Base-by-base conservation (phyloP, 2,113 vertebrate species). In the Connochaetes taurinus region DNA sequence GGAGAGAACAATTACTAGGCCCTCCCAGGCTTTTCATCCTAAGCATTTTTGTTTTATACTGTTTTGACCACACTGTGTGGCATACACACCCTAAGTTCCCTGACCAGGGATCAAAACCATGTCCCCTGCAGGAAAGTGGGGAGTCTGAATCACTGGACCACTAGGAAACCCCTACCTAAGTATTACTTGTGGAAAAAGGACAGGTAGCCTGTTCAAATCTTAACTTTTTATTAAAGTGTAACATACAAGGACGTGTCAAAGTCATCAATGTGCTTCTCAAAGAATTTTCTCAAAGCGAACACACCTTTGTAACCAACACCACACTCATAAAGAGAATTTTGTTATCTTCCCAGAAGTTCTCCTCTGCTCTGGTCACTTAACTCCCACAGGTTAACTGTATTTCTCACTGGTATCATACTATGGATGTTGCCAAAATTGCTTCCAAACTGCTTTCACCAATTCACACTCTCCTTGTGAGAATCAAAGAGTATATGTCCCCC, bases 11-110 rank as follows among this genome's bases (percentile, higher is more conserved):
- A 25, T 23, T 7, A 5, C 55, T 13, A 2, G 14, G 17, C 14
- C 13, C 19, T 31, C 13, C 3, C 0, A 0, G 9, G 3, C 52
- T 71, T 58, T 53, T 2, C 50, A 36, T 40, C 31, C 43, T 31
- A 27, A 2, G 7, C 6, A 5, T 33, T 53, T 62, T 78, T 5
- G 14, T 78, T 47, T 47, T 47, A 29, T 47, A 47, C 27, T 78
- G 43, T 78, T 78, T 78, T 29, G 8, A 47, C 27, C 27, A 29
- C 27, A 29, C 43, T 29, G 4, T 0, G 2, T 16, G 27, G 43
- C 25, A 78, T 78, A 47, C 25, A 47, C 25, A 31, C 15, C 43
- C 76, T 78, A 40, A 47, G 43, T 78, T 17, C 27, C 76, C 27
- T 78, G 76, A 31, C 14, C 43, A 17, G 76, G 76, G 27, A 29